Conservation (phyloP, 2,113 vertebrate species). For the Sinocyclocheilus rhinocerous region DNA sequence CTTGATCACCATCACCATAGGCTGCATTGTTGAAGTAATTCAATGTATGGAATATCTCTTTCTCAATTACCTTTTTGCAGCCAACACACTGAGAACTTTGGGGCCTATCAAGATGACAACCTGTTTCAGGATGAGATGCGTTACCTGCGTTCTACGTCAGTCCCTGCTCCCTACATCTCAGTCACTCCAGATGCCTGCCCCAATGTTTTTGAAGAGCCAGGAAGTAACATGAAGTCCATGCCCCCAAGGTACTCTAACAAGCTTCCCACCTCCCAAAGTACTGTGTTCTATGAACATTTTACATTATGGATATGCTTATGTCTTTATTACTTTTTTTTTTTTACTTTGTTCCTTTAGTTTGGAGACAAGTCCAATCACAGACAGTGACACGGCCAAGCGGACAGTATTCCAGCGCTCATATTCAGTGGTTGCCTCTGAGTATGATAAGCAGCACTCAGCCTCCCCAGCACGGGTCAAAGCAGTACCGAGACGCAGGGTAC, state of each 20-base stretch:
- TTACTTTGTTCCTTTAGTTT: constrained; percentile 76
- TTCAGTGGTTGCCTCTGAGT: constrained; percentile 97
- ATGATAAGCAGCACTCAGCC: constrained; percentile 96
- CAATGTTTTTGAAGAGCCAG: constrained; percentile 97
- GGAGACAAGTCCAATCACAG: constrained; percentile 97
- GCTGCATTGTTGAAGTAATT: background rate
- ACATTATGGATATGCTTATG: background rate
- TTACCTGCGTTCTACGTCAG: constrained; percentile 94
- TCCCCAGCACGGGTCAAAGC: constrained; percentile 93
- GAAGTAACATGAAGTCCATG: constrained; percentile 99
- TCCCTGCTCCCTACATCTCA: constrained; percentile 96
- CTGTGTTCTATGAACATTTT: background rate
- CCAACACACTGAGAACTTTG: constrained; percentile 98
- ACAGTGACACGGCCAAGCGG: constrained; percentile 94
- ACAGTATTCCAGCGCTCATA: constrained; percentile 98
- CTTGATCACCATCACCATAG: background rate
- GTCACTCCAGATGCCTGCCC: constrained; percentile 97
- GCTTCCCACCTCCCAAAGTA: background rate
- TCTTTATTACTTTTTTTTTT: background rate
- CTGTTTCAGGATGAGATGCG: constrained; percentile 99
- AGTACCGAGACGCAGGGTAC: constrained; percentile 92
- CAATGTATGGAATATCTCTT: background rate
- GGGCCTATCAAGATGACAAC: constrained; percentile 93
- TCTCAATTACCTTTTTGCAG: constrained; percentile 65
- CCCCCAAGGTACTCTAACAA: constrained; percentile 85